A percentile compares a stretch with the other conserved stretches of the same genome.
Evolutionary conservation across 2,113 vertebrate species (phyloP).

Genomic region (Pedetes capensis): DNA sequence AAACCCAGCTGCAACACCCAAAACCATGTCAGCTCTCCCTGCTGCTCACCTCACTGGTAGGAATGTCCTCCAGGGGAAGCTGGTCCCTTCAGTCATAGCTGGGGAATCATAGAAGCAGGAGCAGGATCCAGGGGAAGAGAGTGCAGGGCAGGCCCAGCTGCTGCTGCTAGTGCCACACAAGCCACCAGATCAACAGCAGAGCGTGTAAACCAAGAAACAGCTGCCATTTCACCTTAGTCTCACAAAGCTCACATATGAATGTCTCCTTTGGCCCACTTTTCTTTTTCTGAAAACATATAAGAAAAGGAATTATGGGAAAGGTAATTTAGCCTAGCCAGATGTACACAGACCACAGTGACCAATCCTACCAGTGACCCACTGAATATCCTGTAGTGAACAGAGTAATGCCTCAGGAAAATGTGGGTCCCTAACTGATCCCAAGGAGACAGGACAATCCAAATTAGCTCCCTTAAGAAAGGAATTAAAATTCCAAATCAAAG

Average conservation of each 20-base stretch:
- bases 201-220: not conserved
- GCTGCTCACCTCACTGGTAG: not conserved
- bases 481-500: not conserved
- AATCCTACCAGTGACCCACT: not conserved
- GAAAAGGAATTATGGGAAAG: not conserved
- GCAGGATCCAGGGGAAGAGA: not conserved
- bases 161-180: not conserved
- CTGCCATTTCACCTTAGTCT: not conserved
- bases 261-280: not conserved
- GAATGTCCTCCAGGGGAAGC: not conserved
- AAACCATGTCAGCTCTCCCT: not conserved
- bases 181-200: not conserved
- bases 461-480: not conserved
- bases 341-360: not conserved
- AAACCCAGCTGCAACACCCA: not conserved
- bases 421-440: not conserved
- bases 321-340: not conserved
- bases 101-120: not conserved
- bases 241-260: not conserved
- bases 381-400: not conserved
- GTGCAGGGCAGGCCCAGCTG: not conserved
- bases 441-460: not conserved
- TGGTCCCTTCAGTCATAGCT: not conserved
- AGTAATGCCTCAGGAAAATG: not conserved
- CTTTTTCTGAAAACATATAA: not conserved